Evolutionary conservation across 2,797 vertebrate species (phyloP).

Genomic region (Bufotes viridis): DNA sequence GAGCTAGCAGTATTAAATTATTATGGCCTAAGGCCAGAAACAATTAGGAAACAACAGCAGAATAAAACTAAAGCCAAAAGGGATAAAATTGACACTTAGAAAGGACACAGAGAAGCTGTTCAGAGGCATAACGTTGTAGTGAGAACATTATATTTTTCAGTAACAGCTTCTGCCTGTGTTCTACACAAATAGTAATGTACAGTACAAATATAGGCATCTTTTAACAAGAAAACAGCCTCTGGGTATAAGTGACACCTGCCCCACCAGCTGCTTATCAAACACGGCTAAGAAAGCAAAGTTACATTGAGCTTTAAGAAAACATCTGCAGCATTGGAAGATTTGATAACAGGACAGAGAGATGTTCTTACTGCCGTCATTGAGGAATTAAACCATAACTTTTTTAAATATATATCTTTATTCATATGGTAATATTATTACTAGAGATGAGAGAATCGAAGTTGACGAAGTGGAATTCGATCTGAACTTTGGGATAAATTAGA

Average conservation of each 20-base stretch:
- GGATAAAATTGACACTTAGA: constrained; percentile 10
- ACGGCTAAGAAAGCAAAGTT: neutral
- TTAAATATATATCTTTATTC: no score
- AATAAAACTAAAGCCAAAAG: constrained; percentile 14
- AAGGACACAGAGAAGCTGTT: constrained; percentile 14
- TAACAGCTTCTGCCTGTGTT: neutral
- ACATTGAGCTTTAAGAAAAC: neutral
- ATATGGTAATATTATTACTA: no score
- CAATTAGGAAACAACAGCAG: constrained; percentile 22
- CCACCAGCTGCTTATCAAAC: constrained; percentile 15
- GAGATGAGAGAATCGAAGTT: no score
- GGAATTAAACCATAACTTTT: no score
- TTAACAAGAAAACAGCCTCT: neutral
- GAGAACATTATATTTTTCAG: neutral
- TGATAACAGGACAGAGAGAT: neutral
- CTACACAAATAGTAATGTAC: neutral
- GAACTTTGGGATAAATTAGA: no score
- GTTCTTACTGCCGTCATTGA: no score
- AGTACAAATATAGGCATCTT: neutral
- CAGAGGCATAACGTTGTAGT: neutral
- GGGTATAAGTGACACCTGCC: constrained; percentile 20
- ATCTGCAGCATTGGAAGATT: neutral
- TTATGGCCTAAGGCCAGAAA: constrained; percentile 1
- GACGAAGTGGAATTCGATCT: no score
- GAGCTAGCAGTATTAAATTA: constrained; percentile 26